Evolutionary conservation across 2,888 invertebrate species (phyloP).

Genomic region (Andricus quercusramuli): DNA sequence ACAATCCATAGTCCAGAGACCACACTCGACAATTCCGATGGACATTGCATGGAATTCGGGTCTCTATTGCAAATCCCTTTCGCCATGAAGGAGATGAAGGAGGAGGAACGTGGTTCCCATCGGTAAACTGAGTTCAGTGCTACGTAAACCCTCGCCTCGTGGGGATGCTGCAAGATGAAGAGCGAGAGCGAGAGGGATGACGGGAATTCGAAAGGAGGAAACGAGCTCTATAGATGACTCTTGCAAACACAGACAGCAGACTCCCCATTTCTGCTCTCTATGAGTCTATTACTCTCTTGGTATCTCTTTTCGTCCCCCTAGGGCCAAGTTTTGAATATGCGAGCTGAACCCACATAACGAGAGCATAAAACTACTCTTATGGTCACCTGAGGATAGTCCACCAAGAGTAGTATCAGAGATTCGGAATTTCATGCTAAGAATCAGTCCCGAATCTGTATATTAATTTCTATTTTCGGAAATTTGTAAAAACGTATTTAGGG

Average conservation of each 20-base stretch:
- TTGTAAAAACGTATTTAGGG: too few relatives aligned
- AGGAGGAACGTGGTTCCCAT: conserved; percentile 34
- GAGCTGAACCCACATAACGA: conserved; percentile 40
- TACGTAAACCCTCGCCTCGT: conserved; percentile 40
- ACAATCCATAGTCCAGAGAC: background rate
- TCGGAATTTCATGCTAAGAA: background rate
- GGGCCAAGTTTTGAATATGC: conserved; percentile 56
- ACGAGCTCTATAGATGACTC: conserved; percentile 64
- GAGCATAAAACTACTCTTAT: conserved; percentile 58
- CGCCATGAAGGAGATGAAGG: conserved; percentile 17
- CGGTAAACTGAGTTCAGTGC: conserved; percentile 38
- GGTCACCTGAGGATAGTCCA: conserved; percentile 48
- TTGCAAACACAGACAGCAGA: conserved; percentile 60
- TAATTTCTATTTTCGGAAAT: too few relatives aligned
- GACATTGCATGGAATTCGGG: conserved; percentile 37
- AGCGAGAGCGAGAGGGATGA: conserved; percentile 47
- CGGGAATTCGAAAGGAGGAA: conserved; percentile 45
- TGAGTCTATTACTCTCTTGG: conserved; percentile 48
- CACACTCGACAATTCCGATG: conserved; percentile 26
- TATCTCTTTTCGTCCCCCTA: conserved; percentile 39
- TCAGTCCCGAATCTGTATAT: conserved; percentile 16
- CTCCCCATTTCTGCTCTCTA: conserved; percentile 43
- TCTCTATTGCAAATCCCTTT: conserved; percentile 43
- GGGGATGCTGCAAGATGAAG: conserved; percentile 37
- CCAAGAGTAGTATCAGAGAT: conserved; percentile 42